These are phyloP conservation scores for Mormyrus proboscirostris DNA, from an alignment of 2,797 vertebrate genomes.

Conservation along the genomic window DNA sequence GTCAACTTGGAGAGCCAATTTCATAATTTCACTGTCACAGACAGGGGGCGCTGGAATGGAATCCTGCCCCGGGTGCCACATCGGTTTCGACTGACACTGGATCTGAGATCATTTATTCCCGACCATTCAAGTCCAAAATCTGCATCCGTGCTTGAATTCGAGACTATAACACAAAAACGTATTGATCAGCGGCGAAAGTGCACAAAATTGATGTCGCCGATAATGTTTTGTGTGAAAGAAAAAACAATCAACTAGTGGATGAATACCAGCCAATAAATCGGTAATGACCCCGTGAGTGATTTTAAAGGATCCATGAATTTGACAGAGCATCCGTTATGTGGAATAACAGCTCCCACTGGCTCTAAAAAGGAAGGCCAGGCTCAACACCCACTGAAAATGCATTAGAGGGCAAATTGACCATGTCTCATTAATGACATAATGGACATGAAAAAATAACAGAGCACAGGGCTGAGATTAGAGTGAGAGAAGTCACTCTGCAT, in stretches of 20 bases:
- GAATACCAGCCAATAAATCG: background rate
- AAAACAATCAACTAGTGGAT: background rate
- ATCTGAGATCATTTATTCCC: background rate
- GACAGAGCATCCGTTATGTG: background rate
- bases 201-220: background rate
- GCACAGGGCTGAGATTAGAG: background rate
- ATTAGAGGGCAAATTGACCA: constrained; percentile 13
- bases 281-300: background rate
- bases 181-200: background rate
- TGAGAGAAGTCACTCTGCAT: background rate
- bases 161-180: background rate
- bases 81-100: background rate
- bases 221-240: background rate
- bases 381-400: background rate
- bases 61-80: background rate
- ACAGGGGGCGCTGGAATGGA: background rate
- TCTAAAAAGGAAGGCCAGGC: background rate
- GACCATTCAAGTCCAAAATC: background rate
- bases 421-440: constrained; percentile 9
- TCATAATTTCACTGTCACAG: background rate
- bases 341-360: background rate
- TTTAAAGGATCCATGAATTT: background rate
- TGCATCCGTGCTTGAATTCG: background rate
- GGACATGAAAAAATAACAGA: background rate
- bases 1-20: background rate